phyloP scores from a whole-genome alignment of 2,797 vertebrate genomes.

The Hippocampus kuda region DNA sequence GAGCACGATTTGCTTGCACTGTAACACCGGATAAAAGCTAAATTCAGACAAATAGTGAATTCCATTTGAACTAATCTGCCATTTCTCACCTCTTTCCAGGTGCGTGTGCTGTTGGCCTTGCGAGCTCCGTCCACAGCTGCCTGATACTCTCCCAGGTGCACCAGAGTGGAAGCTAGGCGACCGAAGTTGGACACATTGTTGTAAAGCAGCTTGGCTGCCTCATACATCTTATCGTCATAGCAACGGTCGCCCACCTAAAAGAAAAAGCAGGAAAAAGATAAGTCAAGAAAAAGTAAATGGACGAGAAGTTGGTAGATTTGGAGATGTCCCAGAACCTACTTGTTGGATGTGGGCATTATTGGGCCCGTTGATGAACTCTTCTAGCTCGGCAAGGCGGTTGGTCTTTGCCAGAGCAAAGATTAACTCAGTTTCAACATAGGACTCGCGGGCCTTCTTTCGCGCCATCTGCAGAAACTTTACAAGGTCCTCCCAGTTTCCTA shows the following conservation, averaged over 20 bases:
- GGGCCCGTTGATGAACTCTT: constrained; percentile 97
- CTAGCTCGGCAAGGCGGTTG: constrained; percentile 85
- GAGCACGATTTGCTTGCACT: neutral
- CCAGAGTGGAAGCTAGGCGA: constrained; percentile 82
- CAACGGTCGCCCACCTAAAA: constrained; percentile 85
- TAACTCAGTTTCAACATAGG: constrained; percentile 86
- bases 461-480: constrained; percentile 96
- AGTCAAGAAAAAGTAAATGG: neutral
- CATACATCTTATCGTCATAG: constrained; percentile 87
- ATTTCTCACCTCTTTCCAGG: constrained; percentile 82
- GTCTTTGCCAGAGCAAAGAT: constrained; percentile 95
- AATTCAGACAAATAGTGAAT: neutral
- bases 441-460: constrained; percentile 84
- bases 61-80: neutral
- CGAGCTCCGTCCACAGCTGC: constrained; percentile 86
- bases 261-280: neutral
- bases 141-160: constrained; percentile 88
- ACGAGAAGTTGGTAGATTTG: neutral
- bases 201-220: constrained; percentile 84
- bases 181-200: constrained; percentile 88
- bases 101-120: constrained; percentile 87
- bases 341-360: constrained; percentile 99
- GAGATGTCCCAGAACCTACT: constrained; percentile 56
- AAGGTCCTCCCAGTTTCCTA: constrained; percentile 89
- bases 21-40: neutral